These are phyloP conservation scores for Periophthalmus modestus DNA, from an alignment of 2,113 vertebrate genomes.

Conservation along the genomic window DNA sequence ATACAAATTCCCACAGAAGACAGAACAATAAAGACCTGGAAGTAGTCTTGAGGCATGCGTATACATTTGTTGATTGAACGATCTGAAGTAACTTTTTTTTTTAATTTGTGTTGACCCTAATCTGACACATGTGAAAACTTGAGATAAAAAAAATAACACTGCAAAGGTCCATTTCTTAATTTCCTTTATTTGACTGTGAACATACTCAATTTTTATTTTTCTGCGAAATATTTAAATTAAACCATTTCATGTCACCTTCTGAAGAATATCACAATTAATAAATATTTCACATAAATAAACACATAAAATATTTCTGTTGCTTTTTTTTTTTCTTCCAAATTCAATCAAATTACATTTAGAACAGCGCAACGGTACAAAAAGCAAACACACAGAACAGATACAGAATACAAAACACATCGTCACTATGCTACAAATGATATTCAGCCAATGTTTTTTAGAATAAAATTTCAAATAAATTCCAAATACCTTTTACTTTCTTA, in stretches of 20 bases:
- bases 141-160: not conserved
- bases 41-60: too few species aligned
- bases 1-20: not conserved
- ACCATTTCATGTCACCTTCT: slow-evolving; percentile 8
- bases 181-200: not conserved
- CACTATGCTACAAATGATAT: slow-evolving; percentile 10
- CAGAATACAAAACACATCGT: slow-evolving; percentile 27
- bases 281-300: slow-evolving; percentile 14
- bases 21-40: not conserved
- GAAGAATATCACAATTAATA: slow-evolving; percentile 16
- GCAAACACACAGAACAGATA: slow-evolving; percentile 35
- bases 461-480: not conserved
- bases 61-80: too few species aligned
- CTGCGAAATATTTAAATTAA: not conserved
- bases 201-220: not conserved
- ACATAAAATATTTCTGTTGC: slow-evolving; percentile 11
- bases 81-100: too few species aligned
- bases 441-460: not conserved
- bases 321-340: slow-evolving; percentile 30
- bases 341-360: not conserved
- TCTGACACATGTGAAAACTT: not conserved
- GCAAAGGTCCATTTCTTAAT: not conserved
- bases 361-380: slow-evolving; percentile 23
- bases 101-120: not conserved
- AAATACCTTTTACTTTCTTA: not conserved